These are phyloP conservation scores for Limosa lapponica DNA, from an alignment of 2,797 vertebrate genomes.

Conservation along the genomic window DNA sequence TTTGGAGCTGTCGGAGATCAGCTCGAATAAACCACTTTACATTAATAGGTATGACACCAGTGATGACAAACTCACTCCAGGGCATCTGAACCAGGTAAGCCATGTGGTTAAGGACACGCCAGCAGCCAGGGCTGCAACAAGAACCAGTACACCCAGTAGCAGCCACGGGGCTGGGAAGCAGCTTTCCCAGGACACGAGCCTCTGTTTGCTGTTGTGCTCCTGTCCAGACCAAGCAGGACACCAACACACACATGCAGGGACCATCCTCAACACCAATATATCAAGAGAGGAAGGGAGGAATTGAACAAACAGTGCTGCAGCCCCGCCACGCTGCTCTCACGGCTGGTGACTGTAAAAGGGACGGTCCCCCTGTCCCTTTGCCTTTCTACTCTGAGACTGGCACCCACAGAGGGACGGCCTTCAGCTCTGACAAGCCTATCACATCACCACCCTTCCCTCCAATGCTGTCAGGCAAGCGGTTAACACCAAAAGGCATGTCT, in stretches of 20 bases:
- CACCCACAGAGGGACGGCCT: background rate
- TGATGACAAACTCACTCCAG: background rate
- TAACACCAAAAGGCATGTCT: background rate
- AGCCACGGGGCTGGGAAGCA: background rate
- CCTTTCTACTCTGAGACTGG: background rate
- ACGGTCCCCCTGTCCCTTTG: background rate
- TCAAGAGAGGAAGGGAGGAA: background rate
- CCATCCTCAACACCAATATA: accelerated
- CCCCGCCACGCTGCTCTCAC: background rate
- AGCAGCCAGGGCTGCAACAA: background rate
- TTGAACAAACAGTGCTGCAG: background rate
- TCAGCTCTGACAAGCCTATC: background rate
- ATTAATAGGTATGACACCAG: background rate
- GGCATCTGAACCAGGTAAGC: background rate
- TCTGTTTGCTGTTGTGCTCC: background rate
- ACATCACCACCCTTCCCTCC: background rate
- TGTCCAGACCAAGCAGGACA: background rate
- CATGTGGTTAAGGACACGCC: background rate
- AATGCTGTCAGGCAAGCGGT: background rate
- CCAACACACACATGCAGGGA: accelerated
- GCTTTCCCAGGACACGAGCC: background rate
- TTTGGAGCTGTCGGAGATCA: background rate
- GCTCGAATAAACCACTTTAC: background rate
- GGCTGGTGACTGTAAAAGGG: background rate
- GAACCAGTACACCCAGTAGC: background rate